Conservation (phyloP, 2,888 invertebrate genomes). For the Idaea straminata region DNA sequence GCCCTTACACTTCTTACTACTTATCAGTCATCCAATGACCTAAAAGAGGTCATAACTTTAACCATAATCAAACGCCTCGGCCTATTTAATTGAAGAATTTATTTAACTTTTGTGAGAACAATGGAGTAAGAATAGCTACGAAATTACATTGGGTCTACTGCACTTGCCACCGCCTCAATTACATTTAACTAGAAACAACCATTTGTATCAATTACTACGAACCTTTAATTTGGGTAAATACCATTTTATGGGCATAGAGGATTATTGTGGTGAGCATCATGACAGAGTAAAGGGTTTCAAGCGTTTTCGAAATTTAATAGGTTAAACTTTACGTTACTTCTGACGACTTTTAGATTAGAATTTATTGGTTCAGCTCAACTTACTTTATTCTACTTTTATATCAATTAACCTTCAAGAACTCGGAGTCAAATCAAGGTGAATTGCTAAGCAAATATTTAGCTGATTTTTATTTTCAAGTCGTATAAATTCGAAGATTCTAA, state of each 20-base stretch:
- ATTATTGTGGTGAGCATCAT: constrained; percentile 57
- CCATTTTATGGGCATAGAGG: constrained; percentile 69
- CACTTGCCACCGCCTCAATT: constrained; percentile 64
- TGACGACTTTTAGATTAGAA: constrained; percentile 54
- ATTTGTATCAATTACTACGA: constrained; percentile 75
- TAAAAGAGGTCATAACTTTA: constrained; percentile 3
- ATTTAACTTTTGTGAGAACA: constrained; percentile 36
- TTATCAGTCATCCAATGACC: background rate
- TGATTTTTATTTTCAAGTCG: background rate
- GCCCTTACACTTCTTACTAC: background rate
- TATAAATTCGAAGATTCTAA: background rate
- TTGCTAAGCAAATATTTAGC: background rate
- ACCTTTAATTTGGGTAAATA: constrained; percentile 75
- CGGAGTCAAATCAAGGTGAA: background rate
- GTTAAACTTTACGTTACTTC: constrained; percentile 43
- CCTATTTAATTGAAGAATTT: constrained; percentile 29
- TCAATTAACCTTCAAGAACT: constrained; percentile 10
- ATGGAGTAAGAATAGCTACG: constrained; percentile 25
- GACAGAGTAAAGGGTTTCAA: constrained; percentile 43
- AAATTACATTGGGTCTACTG: constrained; percentile 39
- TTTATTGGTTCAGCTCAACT: constrained; percentile 45
- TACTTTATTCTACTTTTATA: constrained; percentile 6
- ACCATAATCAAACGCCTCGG: background rate
- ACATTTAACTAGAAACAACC: constrained; percentile 72
- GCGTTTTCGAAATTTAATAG: constrained; percentile 69